Evolutionary conservation across 2,888 invertebrate species (phyloP), one percentile per base, ranked within the genome.

Genomic region (Cotesia congregata): DNA sequence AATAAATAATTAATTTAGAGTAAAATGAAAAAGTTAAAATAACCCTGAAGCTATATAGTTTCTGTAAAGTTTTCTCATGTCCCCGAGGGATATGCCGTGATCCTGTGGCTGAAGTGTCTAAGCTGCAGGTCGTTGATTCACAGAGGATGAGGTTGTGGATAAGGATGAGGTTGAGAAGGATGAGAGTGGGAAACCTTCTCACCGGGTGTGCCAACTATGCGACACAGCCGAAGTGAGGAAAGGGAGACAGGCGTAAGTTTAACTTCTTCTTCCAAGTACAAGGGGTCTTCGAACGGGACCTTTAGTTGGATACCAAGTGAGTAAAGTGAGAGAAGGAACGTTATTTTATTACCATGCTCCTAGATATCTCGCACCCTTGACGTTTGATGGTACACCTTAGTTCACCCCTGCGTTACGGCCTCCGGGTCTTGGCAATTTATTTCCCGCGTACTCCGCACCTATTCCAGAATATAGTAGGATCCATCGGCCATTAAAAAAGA

Each of bases 321-420:
- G 71, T 68, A 41, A 68, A 75, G 40, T 69, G 72, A 67, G 74
- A 78, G 73, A 77, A 79, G 75, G 80, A 81, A 82, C 82, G 84
- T 86, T 86, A 86, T 85, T 87, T 87, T 87, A 86, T 87, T 86
- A 85, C 82, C 79, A 72, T 81, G 81, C 82, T 84, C 82, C 82
- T 81, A 79, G 80, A 81, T 50, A 50, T 80, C 79, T 79, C 78
- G 76, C 83, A 82, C 83, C 82, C 83, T 81, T 80, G 80, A 84
- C 82, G 80, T 74, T 79, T 79, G 81, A 80, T 79, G 79, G 81
- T 79, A 78, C 77, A 82, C 80, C 81, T 78, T 77, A 74, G 74
- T 79, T 77, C 77, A 62, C 74, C 81, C 82, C 80, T 80, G 50
- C 78, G 74, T 80, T 78, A 77, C 78, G 74, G 67, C 67, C 71